A percentile compares a stretch with the other conserved stretches of the same genome.
These are phyloP conservation scores for Semnopithecus entellus DNA, from an alignment of 2,113 vertebrate genomes.

Conservation along the genomic window DNA sequence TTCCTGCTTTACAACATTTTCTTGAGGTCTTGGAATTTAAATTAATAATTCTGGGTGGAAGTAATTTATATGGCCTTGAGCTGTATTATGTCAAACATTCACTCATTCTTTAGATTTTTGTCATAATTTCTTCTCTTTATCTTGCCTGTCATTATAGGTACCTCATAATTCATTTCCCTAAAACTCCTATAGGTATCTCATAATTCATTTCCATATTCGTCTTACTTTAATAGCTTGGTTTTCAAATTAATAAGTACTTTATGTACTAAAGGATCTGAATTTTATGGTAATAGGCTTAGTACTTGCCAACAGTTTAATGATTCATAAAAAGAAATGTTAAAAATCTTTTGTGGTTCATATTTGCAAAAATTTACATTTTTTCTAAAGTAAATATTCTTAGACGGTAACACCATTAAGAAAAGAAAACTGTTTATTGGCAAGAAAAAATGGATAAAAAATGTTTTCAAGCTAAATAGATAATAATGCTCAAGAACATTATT, in stretches of 20 bases:
- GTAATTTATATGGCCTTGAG: slow-evolving; percentile 47
- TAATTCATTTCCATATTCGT: slow-evolving; percentile 38
- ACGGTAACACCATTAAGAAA: not conserved
- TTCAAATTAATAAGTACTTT: slow-evolving; percentile 56
- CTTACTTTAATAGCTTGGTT: slow-evolving; percentile 59
- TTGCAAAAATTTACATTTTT: slow-evolving; percentile 15
- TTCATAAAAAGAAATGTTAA: slow-evolving; percentile 39
- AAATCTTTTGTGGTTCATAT: slow-evolving; percentile 40
- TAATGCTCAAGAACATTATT: not conserved
- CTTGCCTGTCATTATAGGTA: not conserved
- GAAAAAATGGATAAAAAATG: not conserved
- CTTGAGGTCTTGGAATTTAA: slow-evolving; percentile 53
- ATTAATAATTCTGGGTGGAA: slow-evolving; percentile 46
- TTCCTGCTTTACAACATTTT: slow-evolving; percentile 41
- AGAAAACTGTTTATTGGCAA: not conserved
- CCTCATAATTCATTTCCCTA: slow-evolving; percentile 31
- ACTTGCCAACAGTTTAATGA: not conserved
- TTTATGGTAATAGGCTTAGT: slow-evolving; percentile 35
- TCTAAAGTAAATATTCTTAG: not conserved
- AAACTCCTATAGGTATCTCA: slow-evolving; percentile 33
- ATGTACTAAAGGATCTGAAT: slow-evolving; percentile 39
- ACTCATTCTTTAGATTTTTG: slow-evolving; percentile 59
- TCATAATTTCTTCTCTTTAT: slow-evolving; percentile 50
- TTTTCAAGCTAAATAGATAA: not conserved
- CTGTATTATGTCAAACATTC: slow-evolving; percentile 46